Percentiles rank a stretch among this genome's conserved stretches.
Evolutionary conservation across 1,140 invertebrate genomes (phyloP).

Genomic region (Platyscapa corneri): DNA sequence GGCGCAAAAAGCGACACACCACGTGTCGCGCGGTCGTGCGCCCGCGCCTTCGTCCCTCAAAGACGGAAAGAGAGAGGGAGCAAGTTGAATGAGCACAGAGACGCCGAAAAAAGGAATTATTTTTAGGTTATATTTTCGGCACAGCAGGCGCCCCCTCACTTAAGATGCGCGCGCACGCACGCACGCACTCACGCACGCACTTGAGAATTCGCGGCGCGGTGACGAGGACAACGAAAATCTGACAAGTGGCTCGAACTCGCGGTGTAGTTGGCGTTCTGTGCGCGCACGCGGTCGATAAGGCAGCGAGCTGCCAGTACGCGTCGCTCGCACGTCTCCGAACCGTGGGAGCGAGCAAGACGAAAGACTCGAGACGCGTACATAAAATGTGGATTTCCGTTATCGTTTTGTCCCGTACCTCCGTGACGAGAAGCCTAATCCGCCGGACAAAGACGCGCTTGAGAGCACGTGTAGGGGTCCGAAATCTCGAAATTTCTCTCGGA

Average conservation of each 20-base stretch:
- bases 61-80: neutral
- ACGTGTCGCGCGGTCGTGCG: slow-evolving; percentile 1
- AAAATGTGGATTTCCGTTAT: too few relatives aligned
- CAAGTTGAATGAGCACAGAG: slow-evolving; percentile 3
- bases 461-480: too few relatives aligned
- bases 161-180: neutral
- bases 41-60: neutral
- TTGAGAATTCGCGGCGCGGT: neutral
- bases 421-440: too few relatives aligned
- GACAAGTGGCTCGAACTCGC: slow-evolving; percentile 40
- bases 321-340: neutral
- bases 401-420: too few relatives aligned
- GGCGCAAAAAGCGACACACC: slow-evolving; percentile 1
- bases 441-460: too few relatives aligned
- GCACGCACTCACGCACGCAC: too few relatives aligned
- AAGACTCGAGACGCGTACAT: too few relatives aligned
- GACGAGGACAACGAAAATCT: neutral
- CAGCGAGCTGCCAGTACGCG: too few relatives aligned
- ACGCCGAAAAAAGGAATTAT: slow-evolving; percentile 38
- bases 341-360: too few relatives aligned
- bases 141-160: neutral
- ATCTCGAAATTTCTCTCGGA: too few relatives aligned
- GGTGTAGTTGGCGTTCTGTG: neutral
- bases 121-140: slow-evolving; percentile 51
- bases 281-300: slow-evolving; percentile 5